Evolutionary conservation across 1,140 invertebrate species (phyloP), one percentile per base, ranked within the genome.

Genomic region (Lepidostoma basale): DNA sequence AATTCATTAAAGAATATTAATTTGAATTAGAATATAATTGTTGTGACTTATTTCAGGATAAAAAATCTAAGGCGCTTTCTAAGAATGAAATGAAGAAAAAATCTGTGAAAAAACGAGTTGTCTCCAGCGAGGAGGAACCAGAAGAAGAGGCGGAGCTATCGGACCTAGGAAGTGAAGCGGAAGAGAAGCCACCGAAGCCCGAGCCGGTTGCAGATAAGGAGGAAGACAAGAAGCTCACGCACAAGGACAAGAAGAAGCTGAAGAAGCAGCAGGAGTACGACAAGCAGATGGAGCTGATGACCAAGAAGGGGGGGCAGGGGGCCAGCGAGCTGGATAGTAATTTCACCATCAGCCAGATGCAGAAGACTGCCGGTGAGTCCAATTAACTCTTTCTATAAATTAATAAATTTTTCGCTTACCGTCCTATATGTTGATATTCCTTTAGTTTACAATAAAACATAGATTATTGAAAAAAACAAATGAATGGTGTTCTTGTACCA

Each of bases 341-440:
- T 79, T 99, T 99, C 77, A 96, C 97, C 3, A 91, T 99, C 47
- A 98, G 97, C 6, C 95, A 97, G 79, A 89, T 90, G n/a, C 90
- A 95, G 75, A 95, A 94, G 81, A 88, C 91, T 62, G 88, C 88
- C 18, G 92, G 81, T 82, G 75, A 74, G 30, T 68, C 66, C n/a
- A 8, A 45, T 14, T 12, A 33, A n/a, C n/a, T n/a, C n/a, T n/a
- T n/a, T n/a, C n/a, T n/a, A n/a, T n/a, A n/a, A n/a, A n/a, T n/a
- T n/a, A n/a, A n/a, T n/a, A n/a, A n/a, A n/a, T n/a, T n/a, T n/a
- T n/a, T n/a, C n/a, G n/a, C n/a, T n/a, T n/a, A n/a, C n/a, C n/a
- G n/a, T n/a, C n/a, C n/a, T n/a, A n/a, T n/a, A n/a, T n/a, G n/a
- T n/a, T n/a, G n/a, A n/a, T n/a, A n/a, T n/a, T n/a, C n/a, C n/a